A percentile compares a stretch with the other conserved stretches of the same genome.
Conservation (phyloP, 2,113 vertebrate species). For the Archilochus colubris region DNA sequence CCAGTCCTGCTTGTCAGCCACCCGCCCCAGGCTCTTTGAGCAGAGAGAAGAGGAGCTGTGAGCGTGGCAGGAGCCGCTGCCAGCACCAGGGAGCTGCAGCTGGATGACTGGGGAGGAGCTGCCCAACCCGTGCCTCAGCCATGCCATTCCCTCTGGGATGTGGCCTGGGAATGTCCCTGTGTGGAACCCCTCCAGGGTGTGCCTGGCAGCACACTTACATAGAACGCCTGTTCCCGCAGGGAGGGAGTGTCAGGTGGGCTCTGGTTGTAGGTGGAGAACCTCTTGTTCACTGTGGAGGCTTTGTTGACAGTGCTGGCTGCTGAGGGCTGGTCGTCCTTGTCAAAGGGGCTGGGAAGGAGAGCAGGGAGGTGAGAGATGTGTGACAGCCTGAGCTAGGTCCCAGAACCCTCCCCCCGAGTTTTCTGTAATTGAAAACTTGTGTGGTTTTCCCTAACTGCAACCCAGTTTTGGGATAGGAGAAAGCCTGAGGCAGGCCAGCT, state of each 20-base stretch:
- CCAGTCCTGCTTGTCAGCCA: slow-evolving; percentile 75
- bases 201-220: slow-evolving; percentile 81
- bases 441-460: background rate
- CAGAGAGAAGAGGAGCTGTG: slow-evolving; percentile 66
- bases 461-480: background rate
- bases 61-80: background rate
- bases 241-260: slow-evolving; percentile 93
- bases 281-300: slow-evolving; percentile 88
- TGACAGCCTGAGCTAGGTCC: background rate
- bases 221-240: slow-evolving; percentile 96
- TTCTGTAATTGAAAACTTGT: background rate
- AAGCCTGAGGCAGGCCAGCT: background rate
- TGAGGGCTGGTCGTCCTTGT: slow-evolving; percentile 91
- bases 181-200: background rate
- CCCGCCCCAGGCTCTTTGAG: slow-evolving; percentile 59
- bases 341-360: slow-evolving; percentile 85
- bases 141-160: background rate
- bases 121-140: background rate
- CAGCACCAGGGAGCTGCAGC: background rate
- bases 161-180: background rate
- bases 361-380: background rate
- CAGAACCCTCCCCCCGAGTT: background rate
- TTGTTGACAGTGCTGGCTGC: slow-evolving; percentile 88
- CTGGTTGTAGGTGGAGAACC: slow-evolving; percentile 94
- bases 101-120: slow-evolving; percentile 2